Base-by-base conservation (phyloP, 2,797 vertebrate genomes). In the Allobates femoralis region DNA sequence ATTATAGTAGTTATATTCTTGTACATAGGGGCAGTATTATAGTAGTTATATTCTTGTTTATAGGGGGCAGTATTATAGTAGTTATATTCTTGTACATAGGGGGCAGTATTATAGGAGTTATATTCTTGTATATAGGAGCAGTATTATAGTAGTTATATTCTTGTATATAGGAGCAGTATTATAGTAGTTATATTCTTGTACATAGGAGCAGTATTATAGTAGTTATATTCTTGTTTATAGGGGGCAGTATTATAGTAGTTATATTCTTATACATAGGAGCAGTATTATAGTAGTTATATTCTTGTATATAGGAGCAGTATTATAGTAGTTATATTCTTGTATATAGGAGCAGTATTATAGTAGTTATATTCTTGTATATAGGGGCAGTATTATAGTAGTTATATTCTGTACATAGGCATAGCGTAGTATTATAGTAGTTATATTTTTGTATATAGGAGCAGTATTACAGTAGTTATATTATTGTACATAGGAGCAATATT, bases 131-230 rank as follows among this genome's bases (percentile, higher is more conserved):
- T 8, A 67, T 67, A 67, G 66, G 66, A 11, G 30, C 18, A 67
- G 30, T 67, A 67, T 67, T 67, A 67, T 32, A 67, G 66, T 34
- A 67, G 66, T 34, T 67, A 67, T 67, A 67, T 67, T 67, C 66
- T 67, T 66, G 28, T 66, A 32, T 18, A 66, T 32, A 30, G 64
- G 66, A 11, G 21, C 4, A 66, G 64, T 32, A 66, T 66, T 66
- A 66, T 66, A 60, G 58, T 26, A 12, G 23, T 60, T 60, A 66
- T 66, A 66, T 66, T 66, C 28, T 66, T 66, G 28, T 66, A 66
- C 28, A 66, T 66, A 56, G 55, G 16, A 19, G 55, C 55, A 56
- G 18, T 56, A 56, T 56, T 19, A 21, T 56, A 56, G 55, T 56
- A 56, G 55, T 21, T 56, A 56, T 56, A 56, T 19, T 56, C 55